A percentile compares a stretch with the other conserved stretches of the same genome.
These are phyloP conservation scores for Muntiacus reevesi DNA, from an alignment of 2,113 vertebrate species.

Conservation along the genomic window DNA sequence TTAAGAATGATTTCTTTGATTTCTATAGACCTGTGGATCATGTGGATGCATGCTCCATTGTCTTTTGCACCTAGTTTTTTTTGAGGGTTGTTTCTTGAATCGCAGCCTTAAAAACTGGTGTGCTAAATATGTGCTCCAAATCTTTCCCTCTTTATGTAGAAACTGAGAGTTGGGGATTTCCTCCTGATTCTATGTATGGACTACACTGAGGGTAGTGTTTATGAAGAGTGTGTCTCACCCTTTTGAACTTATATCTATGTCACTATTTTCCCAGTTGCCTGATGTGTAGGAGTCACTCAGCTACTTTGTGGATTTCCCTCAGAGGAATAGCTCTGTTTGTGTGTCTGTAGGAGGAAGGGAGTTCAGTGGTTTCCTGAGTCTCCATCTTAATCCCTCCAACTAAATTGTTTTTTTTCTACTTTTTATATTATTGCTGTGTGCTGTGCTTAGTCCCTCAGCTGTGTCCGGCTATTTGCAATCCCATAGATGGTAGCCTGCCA, in stretches of 20 bases:
- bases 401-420: constrained; percentile 11
- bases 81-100: not conserved
- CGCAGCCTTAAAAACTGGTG: not conserved
- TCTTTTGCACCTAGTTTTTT: not conserved
- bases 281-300: not conserved
- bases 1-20: not conserved
- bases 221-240: not conserved
- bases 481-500: too few species aligned
- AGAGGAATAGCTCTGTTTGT: not conserved
- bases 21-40: not conserved
- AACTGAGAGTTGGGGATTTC: not conserved
- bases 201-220: not conserved
- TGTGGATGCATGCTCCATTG: not conserved
- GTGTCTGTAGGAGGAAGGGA: not conserved
- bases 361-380: not conserved
- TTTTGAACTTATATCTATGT: not conserved
- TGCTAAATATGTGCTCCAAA: not conserved
- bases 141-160: not conserved
- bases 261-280: not conserved
- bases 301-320: not conserved
- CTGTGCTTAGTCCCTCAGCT: too few species aligned
- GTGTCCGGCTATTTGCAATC: too few species aligned
- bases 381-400: not conserved
- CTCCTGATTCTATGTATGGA: not conserved
- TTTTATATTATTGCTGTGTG: not conserved